phyloP scores from a whole-genome alignment of 2,113 vertebrate genomes.

The Daboia siamensis region DNA sequence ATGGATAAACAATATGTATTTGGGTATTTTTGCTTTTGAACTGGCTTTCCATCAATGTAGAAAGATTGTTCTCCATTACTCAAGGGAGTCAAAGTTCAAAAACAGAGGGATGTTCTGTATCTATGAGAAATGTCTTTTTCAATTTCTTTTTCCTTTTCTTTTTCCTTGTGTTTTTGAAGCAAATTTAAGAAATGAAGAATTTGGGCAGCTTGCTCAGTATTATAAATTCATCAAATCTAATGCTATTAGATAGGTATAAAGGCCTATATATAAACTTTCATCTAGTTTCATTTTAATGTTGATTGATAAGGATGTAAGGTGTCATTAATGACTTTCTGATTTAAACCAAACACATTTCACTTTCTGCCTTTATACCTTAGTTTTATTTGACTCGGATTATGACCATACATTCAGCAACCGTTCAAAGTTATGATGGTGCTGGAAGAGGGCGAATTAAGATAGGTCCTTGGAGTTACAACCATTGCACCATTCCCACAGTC shows the following conservation, averaged over 20 bases:
- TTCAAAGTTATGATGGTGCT: background rate
- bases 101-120: background rate
- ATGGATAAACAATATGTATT: background rate
- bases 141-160: background rate
- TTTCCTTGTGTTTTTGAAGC: background rate
- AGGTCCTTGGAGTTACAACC: background rate
- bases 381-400: background rate
- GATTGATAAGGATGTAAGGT: background rate
- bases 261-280: background rate
- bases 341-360: background rate
- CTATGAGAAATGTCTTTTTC: background rate
- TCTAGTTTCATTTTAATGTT: background rate
- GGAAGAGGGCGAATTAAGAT: background rate
- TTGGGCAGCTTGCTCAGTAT: background rate
- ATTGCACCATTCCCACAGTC: background rate
- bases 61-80: background rate
- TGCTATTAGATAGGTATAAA: background rate
- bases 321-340: background rate
- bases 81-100: background rate
- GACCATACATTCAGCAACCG: background rate
- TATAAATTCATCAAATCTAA: slow-evolving; percentile 3
- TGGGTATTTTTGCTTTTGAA: background rate
- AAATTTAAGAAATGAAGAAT: background rate
- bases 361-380: background rate
- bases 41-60: background rate